Percentiles rank a stretch among this genome's conserved stretches.
Evolutionary conservation across 2,113 vertebrate species (phyloP).

Genomic region (Capricornis sumatraensis): DNA sequence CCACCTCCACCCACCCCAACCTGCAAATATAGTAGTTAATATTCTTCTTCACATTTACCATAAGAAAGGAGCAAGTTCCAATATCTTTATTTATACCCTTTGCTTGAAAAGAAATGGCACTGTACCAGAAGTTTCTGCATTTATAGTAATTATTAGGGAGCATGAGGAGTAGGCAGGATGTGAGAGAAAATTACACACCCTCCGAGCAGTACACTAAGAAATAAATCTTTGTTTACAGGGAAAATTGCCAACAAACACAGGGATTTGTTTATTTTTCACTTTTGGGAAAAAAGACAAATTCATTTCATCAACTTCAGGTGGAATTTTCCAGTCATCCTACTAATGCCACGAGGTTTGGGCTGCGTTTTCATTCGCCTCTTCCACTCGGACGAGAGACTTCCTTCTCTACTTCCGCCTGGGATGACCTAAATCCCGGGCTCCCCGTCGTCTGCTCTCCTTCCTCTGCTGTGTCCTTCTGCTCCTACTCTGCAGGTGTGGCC

Average conservation of each 20-base stretch:
- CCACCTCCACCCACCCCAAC: neutral
- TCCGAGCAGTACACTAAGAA: neutral
- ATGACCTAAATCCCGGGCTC: neutral
- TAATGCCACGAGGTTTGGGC: neutral
- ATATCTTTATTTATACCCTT: neutral
- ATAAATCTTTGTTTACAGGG: neutral
- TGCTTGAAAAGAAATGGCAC: neutral
- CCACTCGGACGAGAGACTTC: neutral
- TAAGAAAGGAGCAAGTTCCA: constrained; percentile 2
- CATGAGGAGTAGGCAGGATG: neutral
- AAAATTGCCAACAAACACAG: neutral
- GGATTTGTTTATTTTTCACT: neutral
- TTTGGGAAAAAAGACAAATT: neutral
- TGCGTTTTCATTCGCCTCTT: neutral
- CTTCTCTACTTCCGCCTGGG: neutral
- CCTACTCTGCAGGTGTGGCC: neutral
- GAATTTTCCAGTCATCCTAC: neutral
- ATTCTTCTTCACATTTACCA: neutral
- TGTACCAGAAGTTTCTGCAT: constrained; percentile 34
- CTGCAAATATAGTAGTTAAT: neutral
- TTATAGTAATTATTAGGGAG: constrained; percentile 31
- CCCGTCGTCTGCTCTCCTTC: neutral
- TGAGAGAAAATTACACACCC: constrained; percentile 24
- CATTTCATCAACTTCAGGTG: neutral
- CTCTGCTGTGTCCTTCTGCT: neutral